phyloP scores from a whole-genome alignment of 2,113 vertebrate species.

The Bos javanicus region DNA sequence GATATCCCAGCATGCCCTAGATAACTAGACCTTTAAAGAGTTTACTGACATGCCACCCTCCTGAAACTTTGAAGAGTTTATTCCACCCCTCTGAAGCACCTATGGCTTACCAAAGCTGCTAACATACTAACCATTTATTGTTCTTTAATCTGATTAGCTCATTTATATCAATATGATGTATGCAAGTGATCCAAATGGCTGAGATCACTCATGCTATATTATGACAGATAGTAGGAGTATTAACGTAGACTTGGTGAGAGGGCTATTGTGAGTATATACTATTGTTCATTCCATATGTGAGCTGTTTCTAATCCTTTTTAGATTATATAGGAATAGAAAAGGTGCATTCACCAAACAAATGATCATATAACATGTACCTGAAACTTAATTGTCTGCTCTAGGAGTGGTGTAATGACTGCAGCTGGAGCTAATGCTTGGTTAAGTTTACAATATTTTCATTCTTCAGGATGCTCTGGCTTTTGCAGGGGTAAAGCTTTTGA shows the following conservation, averaged over 20 bases:
- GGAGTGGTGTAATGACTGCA: neutral
- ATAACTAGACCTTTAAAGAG: neutral
- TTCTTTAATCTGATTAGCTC: neutral
- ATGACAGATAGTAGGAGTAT: neutral
- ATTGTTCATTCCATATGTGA: neutral
- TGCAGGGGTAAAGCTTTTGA: neutral
- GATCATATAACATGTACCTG: neutral
- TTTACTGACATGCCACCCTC: neutral
- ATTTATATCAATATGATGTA: neutral
- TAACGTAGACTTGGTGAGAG: neutral
- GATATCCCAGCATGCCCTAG: neutral
- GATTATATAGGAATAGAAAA: neutral
- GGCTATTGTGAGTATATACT: neutral
- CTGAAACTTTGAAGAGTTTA: neutral
- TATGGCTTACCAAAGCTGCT: neutral
- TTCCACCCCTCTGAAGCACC: neutral
- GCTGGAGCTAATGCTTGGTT: neutral
- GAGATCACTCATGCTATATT: neutral
- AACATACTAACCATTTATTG: neutral
- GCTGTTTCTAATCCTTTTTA: neutral
- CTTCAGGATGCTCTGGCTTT: neutral
- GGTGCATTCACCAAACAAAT: neutral
- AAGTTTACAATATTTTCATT: neutral
- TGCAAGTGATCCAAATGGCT: neutral
- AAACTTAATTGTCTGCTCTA: neutral